Evolutionary conservation across 2,113 vertebrate genomes (phyloP), one percentile per base, ranked within the genome.

Genomic region (Synchiropus splendidus): DNA sequence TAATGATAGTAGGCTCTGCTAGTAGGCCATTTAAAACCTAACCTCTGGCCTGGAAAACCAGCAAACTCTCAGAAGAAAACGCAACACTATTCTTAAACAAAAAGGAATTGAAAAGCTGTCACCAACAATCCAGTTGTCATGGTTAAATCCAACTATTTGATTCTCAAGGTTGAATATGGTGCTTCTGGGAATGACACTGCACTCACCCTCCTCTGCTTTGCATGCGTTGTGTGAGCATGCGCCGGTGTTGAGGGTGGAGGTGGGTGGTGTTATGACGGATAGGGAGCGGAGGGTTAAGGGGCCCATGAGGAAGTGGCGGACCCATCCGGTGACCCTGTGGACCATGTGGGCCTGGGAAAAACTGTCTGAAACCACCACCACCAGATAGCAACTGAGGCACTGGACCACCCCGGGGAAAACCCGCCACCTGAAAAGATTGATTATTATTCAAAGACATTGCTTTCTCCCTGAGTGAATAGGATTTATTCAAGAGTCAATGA

Each of bases 161-260:
- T 10, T 16, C 12, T 17, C 13, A 18, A 18, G 11, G 2, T 17
- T 12, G 13, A 18, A 38, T 32, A 27, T 10, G 39, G 21, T 27
- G 8, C 21, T 27, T 27, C 21, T 27, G 21, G 21, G 8, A 27
- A 27, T n/a, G n/a, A 2, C 4, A 16, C 15, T 12, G 18, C 9
- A 18, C 63, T 67, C 45, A 77, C 42, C 75, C 89, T 83, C 72
- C 90, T 33, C 91, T 72, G 66, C 67, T 93, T 79, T 93, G 92
- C 80, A 96, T 89, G 27, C 92, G 87, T 80, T 95, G 94, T 30
- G 88, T 89, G 36, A 96, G 79, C 56, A 96, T 86, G 12, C 94
- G 86, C 0, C 91, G 89, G 54, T 97, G 94, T 78, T 98, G 94
- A 0, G 94, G 94, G 56, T 98, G 94, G 3, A 98, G 79, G 48